Percentiles rank a stretch among this genome's conserved stretches.
phyloP scores from a whole-genome alignment of 2,888 invertebrate genomes.

The Hydroisotoma schaefferi region DNA sequence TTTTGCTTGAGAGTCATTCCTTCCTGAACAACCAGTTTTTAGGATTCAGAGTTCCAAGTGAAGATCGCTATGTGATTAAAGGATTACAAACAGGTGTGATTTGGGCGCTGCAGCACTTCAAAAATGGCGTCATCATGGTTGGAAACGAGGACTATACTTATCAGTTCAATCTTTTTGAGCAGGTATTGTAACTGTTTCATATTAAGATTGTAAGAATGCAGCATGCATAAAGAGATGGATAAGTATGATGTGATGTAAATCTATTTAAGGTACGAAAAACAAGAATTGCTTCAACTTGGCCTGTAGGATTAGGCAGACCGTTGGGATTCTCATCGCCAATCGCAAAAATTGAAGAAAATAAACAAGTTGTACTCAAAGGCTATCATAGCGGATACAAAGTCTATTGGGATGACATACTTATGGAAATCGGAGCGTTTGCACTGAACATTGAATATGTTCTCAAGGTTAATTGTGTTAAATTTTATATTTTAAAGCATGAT shows the following conservation, averaged over 20 bases:
- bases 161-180: slow-evolving; percentile 17
- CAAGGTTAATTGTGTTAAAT: slow-evolving; percentile 11
- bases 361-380: slow-evolving; percentile 14
- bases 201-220: neutral
- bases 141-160: slow-evolving; percentile 20
- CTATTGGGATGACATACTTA: neutral
- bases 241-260: slow-evolving; percentile 2
- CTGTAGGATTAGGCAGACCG: slow-evolving; percentile 15
- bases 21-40: neutral
- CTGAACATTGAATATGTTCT: slow-evolving; percentile 19
- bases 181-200: slow-evolving; percentile 12
- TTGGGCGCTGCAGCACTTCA: slow-evolving; percentile 17
- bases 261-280: slow-evolving; percentile 15
- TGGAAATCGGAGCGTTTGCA: slow-evolving; percentile 21
- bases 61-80: neutral
- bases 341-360: neutral
- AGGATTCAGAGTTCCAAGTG: neutral
- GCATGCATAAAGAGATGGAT: no score
- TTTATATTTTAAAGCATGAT: neutral
- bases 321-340: slow-evolving; percentile 14
- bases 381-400: neutral
- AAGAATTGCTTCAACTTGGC: slow-evolving; percentile 20
- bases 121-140: slow-evolving; percentile 19
- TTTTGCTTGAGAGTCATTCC: slow-evolving; percentile 12
- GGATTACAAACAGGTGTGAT: slow-evolving; percentile 19